Conservation (phyloP, 2,888 invertebrate species). For the Zhuqinia jingwanae region DNA sequence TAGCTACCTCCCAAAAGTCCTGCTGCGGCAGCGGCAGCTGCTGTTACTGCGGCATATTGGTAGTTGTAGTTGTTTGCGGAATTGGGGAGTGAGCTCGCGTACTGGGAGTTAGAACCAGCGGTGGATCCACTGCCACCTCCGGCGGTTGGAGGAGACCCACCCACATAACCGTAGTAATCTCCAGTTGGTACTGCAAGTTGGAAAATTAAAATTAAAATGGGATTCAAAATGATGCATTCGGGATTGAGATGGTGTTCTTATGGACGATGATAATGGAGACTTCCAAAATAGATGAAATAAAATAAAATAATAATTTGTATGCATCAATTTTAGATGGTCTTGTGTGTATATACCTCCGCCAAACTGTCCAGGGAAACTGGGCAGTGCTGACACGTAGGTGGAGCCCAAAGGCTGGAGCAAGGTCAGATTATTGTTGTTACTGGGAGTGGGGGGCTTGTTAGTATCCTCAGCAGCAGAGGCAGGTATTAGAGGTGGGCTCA, state of each 20-base stretch:
- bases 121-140: slow-evolving; percentile 59
- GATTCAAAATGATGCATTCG: too few species aligned
- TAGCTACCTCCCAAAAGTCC: slow-evolving; percentile 59
- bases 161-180: slow-evolving; percentile 65
- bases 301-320: not conserved
- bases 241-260: not conserved
- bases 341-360: slow-evolving; percentile 71
- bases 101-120: slow-evolving; percentile 62
- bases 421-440: slow-evolving; percentile 77
- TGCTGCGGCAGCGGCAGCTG: slow-evolving; percentile 59
- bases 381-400: slow-evolving; percentile 76
- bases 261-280: not conserved
- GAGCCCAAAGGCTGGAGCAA: slow-evolving; percentile 78
- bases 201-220: not conserved
- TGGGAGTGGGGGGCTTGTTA: slow-evolving; percentile 75
- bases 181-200: slow-evolving; percentile 56
- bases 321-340: not conserved
- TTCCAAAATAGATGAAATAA: too few species aligned
- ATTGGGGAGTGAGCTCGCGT: slow-evolving; percentile 61
- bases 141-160: slow-evolving; percentile 63
- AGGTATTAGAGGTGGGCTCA: slow-evolving; percentile 67
- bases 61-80: slow-evolving; percentile 64
- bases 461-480: slow-evolving; percentile 67
- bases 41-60: slow-evolving; percentile 57
- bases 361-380: slow-evolving; percentile 78